Base-by-base conservation (phyloP, 2,888 invertebrate species). In the Deilephila porcellus region DNA sequence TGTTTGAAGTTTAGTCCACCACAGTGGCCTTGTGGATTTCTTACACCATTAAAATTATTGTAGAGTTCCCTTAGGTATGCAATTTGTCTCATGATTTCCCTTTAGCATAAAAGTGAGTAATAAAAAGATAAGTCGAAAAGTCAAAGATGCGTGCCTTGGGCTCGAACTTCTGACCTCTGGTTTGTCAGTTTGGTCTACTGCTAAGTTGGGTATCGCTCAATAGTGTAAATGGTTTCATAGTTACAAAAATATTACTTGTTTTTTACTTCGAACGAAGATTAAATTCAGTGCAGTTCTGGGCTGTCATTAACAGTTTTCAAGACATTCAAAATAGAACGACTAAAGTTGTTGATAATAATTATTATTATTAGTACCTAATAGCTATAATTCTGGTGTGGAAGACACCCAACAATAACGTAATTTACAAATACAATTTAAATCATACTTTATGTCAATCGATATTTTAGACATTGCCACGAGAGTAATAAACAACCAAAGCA, bases 331-430 rank as follows among this genome's bases (percentile, higher is more conserved):
- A 45, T 45, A 45, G 45, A 45, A 14, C 11, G 14, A 45, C 45
- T 45, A 14, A 45, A 14, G 45, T 45, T 45, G 45, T 14, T 45
- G 45, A 45, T 45, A 45, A 45, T 45, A 45, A 45, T 45, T 11
- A 45, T 45, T 45, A 45, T 45, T 45, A 45, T 14, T 2, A 14
- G 45, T 45, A 25, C 25, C 1, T 25, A 45, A 14, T 45, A 45
- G 45, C 45, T 3, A 45, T 45, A 45, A 45, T 45, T 45, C 1
- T 14, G 14, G 11, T 64, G 37, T 64, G 20, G 64, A 20, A 64
- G 64, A 64, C 37, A 45, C 20, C n/a, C 34, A 19, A 45, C 45
- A 64, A 64, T 64, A 64, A 64, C 20, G 45, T 64, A 37, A 64
- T 20, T 64, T 64, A 64, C 45, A 32, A 45, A 64, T 45, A 64